Evolutionary conservation across 1,140 invertebrate species (phyloP), one percentile per base, ranked within the genome.

Genomic region (Hypsibius dujardini): DNA sequence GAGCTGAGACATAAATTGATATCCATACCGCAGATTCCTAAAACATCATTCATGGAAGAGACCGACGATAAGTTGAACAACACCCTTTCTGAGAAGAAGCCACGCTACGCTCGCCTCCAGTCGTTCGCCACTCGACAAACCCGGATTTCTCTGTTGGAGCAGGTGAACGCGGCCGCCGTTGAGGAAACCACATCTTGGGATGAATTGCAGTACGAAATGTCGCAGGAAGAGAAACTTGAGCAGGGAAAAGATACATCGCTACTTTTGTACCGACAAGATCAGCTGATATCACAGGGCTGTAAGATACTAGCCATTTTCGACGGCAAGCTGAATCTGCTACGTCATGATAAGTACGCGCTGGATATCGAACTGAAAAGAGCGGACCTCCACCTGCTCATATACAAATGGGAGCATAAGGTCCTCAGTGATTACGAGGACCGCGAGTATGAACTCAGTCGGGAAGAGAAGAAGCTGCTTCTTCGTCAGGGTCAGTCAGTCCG

Each of bases 291-390:
- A n/a, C 50, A n/a, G n/a, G 50, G 7, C 50, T 7, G 50, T n/a
- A 56, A 56, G n/a, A 56, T 56, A 7, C 50, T 56, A n/a, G n/a
- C 7, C 7, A n/a, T 56, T n/a, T 56, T 56, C n/a, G 50, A 56
- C 50, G 50, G 50, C 7, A 56, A 56, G 50, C n/a, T 56, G 50
- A 56, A 56, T 7, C n/a, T 56, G n/a, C 50, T 56, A 7, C 50
- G 50, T 7, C 50, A 56, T 56, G 50, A 56, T 56, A 56, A 56
- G 50, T 56, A 7, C 50, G n/a, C n/a, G 50, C 7, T 56, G 7
- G 50, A 56, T 56, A 56, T 56, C 50, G 50, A 56, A 56, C 50
- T 56, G 50, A 56, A 56, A n/a, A 7, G 50, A 56, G 50, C 50
- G n/a, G 50, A 56, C 7, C 50, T 56, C 7, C 50, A 56, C n/a